These are phyloP conservation scores for Scaptodrosophila lebanonensis DNA, from an alignment of 1,140 invertebrate species.

Conservation along the genomic window DNA sequence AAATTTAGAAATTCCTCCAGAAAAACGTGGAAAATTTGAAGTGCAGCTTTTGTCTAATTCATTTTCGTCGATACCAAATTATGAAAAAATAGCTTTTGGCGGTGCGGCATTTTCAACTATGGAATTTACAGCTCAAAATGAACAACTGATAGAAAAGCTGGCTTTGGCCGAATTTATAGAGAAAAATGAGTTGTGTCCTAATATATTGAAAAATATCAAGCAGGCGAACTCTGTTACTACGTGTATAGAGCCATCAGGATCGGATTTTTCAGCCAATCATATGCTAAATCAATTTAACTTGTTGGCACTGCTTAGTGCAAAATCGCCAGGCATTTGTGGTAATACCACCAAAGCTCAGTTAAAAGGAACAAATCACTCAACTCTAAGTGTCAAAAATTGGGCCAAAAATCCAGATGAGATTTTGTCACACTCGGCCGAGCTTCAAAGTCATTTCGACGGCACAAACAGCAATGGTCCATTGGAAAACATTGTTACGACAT, in stretches of 20 bases:
- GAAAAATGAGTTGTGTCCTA: slow-evolving; percentile 76
- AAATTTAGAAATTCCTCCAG: slow-evolving; percentile 74
- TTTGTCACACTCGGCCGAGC: slow-evolving; percentile 77
- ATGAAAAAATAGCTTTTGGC: slow-evolving; percentile 63
- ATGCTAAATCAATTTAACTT: slow-evolving; percentile 55
- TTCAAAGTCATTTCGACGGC: not conserved
- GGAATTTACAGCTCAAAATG: slow-evolving; percentile 52
- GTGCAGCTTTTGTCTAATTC: slow-evolving; percentile 67
- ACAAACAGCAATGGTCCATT: slow-evolving; percentile 60
- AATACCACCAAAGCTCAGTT: slow-evolving; percentile 30
- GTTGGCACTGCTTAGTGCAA: slow-evolving; percentile 55
- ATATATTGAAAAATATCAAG: slow-evolving; percentile 42
- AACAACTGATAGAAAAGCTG: slow-evolving; percentile 53
- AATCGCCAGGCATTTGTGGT: slow-evolving; percentile 52
- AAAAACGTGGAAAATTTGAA: slow-evolving; percentile 77
- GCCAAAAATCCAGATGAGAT: slow-evolving; percentile 74
- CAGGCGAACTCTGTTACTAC: slow-evolving; percentile 8
- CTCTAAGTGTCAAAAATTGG: slow-evolving; percentile 78
- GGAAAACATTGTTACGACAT: slow-evolving; percentile 55
- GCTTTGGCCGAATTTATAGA: slow-evolving; percentile 65
- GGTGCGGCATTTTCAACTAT: slow-evolving; percentile 35
- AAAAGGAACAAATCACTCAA: slow-evolving; percentile 40
- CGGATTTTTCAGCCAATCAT: slow-evolving; percentile 41
- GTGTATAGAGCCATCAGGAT: slow-evolving; percentile 1
- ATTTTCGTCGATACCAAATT: slow-evolving; percentile 47